phyloP scores from a whole-genome alignment of 2,113 vertebrate species.

The Grallaria varia region DNA sequence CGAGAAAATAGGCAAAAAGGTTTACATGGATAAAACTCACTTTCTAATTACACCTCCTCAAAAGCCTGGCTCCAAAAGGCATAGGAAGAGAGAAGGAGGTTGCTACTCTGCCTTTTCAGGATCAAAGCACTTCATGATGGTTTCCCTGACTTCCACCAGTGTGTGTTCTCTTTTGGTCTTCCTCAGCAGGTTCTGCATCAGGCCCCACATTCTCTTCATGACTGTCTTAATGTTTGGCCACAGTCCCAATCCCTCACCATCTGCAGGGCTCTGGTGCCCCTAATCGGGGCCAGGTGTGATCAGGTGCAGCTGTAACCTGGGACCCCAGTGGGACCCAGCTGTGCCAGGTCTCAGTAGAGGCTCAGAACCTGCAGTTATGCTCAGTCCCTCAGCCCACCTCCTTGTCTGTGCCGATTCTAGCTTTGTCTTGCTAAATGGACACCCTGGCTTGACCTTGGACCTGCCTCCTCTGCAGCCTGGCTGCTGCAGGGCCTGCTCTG shows the following conservation, averaged over 20 bases:
- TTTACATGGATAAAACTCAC: neutral
- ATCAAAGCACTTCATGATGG: neutral
- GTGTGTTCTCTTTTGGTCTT: neutral
- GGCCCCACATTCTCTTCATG: neutral
- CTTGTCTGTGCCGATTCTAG: neutral
- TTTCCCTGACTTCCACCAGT: neutral
- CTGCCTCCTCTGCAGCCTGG: neutral
- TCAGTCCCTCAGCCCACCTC: accelerated
- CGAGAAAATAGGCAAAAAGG: neutral
- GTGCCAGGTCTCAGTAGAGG: accelerated
- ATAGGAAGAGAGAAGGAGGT: neutral
- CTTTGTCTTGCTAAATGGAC: neutral
- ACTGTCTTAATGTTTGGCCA: neutral
- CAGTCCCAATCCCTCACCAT: neutral
- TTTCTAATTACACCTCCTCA: neutral
- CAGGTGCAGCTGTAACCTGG: neutral
- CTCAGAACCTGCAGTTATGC: neutral
- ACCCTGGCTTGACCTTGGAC: neutral
- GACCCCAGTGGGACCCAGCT: neutral
- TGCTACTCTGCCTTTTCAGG: neutral
- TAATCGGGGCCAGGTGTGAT: neutral
- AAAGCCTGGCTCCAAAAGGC: neutral
- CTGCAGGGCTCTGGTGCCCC: neutral
- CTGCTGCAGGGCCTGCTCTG: neutral
- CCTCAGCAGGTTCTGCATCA: neutral